Percentiles rank a stretch among this genome's conserved stretches.
phyloP scores from a whole-genome alignment of 1,140 invertebrate genomes.

The Acyrthosiphon pisum region DNA sequence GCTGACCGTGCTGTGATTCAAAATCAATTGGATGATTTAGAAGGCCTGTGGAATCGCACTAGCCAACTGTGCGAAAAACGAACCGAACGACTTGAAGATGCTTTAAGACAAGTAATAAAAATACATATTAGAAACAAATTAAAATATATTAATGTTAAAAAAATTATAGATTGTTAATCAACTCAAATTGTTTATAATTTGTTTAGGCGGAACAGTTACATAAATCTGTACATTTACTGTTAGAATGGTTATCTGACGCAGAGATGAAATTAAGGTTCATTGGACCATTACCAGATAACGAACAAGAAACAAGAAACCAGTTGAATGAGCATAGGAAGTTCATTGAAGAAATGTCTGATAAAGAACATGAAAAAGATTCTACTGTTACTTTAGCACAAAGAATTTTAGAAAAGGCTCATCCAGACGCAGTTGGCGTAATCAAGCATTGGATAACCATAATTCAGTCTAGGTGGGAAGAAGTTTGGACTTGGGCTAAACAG shows the following conservation, averaged over 20 bases:
- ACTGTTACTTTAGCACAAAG: constrained; percentile 87
- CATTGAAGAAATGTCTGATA: constrained; percentile 81
- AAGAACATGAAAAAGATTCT: constrained; percentile 85
- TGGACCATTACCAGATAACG: constrained; percentile 87
- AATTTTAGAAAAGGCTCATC: constrained; percentile 90
- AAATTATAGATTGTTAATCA: not conserved
- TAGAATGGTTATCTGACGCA: constrained; percentile 95
- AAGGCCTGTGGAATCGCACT: constrained; percentile 85
- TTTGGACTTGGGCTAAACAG: constrained; percentile 67
- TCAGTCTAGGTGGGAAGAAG: constrained; percentile 95
- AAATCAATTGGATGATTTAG: constrained; percentile 82
- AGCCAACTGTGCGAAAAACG: constrained; percentile 79
- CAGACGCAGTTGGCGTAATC: constrained; percentile 91
- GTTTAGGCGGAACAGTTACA: constrained; percentile 87
- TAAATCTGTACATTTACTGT: constrained; percentile 88
- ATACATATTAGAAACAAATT: constrained; percentile 55
- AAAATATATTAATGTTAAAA: constrained; percentile 60
- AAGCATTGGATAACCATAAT: constrained; percentile 98
- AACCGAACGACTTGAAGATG: constrained; percentile 80
- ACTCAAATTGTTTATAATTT: constrained; percentile 26
- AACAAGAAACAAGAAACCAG: constrained; percentile 84
- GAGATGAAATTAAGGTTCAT: constrained; percentile 91
- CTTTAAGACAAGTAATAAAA: constrained; percentile 70
- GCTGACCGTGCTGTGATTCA: constrained; percentile 83
- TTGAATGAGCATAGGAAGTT: constrained; percentile 88